Evolutionary conservation across 2,888 invertebrate genomes (phyloP).

Genomic region (Mechanitis mazaeus): DNA sequence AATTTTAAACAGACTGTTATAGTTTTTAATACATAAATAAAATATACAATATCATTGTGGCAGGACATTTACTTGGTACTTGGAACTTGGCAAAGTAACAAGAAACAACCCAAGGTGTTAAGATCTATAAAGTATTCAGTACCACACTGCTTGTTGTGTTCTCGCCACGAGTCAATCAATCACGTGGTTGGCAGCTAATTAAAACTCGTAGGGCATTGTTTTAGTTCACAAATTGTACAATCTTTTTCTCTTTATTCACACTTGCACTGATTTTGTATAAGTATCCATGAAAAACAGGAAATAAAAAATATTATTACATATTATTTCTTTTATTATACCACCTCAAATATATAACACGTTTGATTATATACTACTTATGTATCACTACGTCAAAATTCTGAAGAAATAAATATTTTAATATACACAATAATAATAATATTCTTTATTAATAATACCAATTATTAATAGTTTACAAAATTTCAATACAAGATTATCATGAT

Average conservation of each 20-base stretch:
- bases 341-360: neutral
- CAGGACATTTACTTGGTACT: neutral
- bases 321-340: slow-evolving; percentile 29
- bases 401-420: too few species aligned
- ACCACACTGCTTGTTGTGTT: neutral
- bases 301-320: slow-evolving; percentile 47
- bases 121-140: neutral
- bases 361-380: too few species aligned
- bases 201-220: slow-evolving; percentile 52
- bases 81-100: neutral
- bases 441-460: too few species aligned
- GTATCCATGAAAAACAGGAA: slow-evolving; percentile 46
- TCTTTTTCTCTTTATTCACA: slow-evolving; percentile 50
- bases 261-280: slow-evolving; percentile 67
- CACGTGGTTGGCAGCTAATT: slow-evolving; percentile 29
- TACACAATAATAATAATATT: too few species aligned
- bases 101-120: neutral
- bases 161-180: neutral
- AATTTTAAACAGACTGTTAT: slow-evolving; percentile 77
- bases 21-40: slow-evolving; percentile 50
- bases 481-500: too few species aligned
- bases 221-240: slow-evolving; percentile 46
- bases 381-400: too few species aligned
- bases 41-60: neutral
- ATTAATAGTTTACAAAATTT: too few species aligned